Evolutionary conservation across 2,888 invertebrate genomes (phyloP).

Genomic region (Microdon myrmicae): DNA sequence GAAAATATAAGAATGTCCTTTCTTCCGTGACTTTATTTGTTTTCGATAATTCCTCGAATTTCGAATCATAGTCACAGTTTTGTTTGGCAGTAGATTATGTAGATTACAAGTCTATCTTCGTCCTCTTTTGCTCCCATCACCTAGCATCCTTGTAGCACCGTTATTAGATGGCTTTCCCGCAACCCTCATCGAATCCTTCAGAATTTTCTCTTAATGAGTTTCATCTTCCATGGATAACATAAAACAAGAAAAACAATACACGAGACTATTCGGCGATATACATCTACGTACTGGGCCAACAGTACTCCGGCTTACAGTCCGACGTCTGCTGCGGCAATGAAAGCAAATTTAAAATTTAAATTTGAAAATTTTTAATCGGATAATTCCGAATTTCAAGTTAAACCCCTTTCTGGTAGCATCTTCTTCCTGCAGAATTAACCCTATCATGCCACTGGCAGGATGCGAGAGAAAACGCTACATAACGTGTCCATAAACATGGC

Average conservation of each 20-base stretch:
- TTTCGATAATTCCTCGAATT: constrained; percentile 33
- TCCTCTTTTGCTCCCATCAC: constrained; percentile 1
- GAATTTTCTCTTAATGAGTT: constrained; percentile 27
- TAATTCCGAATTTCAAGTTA: constrained; percentile 30
- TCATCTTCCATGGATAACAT: constrained; percentile 18
- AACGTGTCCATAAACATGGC: constrained; percentile 14
- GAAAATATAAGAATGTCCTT: constrained; percentile 36
- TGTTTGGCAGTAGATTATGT: constrained; percentile 25
- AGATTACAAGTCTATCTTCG: constrained; percentile 6
- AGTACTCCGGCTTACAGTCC: constrained; percentile 1
- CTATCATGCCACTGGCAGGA: too few relatives aligned
- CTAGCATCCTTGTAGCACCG: too few relatives aligned
- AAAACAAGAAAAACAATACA: constrained; percentile 8
- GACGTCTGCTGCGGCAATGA: constrained; percentile 33
- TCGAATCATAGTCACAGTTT: constrained; percentile 11
- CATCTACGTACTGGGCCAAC: constrained; percentile 1
- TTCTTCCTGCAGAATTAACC: constrained; percentile 17
- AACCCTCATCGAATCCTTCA: constrained; percentile 2
- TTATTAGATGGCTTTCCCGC: too few relatives aligned
- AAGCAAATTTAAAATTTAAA: constrained; percentile 39
- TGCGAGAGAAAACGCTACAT: not conserved
- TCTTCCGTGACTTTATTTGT: constrained; percentile 40
- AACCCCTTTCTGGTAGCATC: constrained; percentile 27
- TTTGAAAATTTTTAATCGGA: constrained; percentile 45
- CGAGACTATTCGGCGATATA: too few relatives aligned